Evolutionary conservation across 2,113 vertebrate genomes (phyloP), one percentile per base, ranked within the genome.

Genomic region (Myotis brandtii): DNA sequence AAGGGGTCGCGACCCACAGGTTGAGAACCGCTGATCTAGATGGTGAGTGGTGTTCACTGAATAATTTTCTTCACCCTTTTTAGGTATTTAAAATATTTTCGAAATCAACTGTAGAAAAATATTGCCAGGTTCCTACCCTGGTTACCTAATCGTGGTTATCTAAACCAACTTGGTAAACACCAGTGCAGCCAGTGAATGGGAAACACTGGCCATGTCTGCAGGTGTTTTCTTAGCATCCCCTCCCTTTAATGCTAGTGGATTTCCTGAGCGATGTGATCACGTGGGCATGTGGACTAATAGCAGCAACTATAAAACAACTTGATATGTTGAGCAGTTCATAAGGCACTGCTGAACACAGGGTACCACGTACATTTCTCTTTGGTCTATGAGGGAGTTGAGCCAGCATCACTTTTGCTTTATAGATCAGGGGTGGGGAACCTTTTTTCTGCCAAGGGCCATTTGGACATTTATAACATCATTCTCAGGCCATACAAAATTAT

Each of bases 81-180:
- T 13, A 70, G 54, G 48, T 88, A 18, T 32, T 86, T 83, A 92
- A 93, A 90, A 86, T 54, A 77, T 62, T 89, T 95, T 85, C 27
- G 62, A 21, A 25, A 48, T 56, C 84, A 82, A 87, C n/a, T 64
- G 21, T 25, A 76, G 11, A 30, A 86, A 62, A 34, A 34, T 83
- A 77, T 25, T 73, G 30, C 20, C 52, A 64, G 54, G 37, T 87
- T 91, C 75, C 92, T 59, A 93, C 13, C 32, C 3, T 75, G 46
- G 43, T 62, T 88, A 3, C 84, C 37, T 72, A 69, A 56, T 50
- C 30, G 64, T 10, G 30, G 73, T 50, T 32, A 81, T 37, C 23
- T 5, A 59, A 85, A 67, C 10, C 64, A 73, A 54, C n/a, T 54
- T 89, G 59, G 34, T 4, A 75, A 79, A 48, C 62, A 80, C 25